Evolutionary conservation across 1,140 invertebrate species (phyloP).

Genomic region (Drosophila lacteicornis): DNA sequence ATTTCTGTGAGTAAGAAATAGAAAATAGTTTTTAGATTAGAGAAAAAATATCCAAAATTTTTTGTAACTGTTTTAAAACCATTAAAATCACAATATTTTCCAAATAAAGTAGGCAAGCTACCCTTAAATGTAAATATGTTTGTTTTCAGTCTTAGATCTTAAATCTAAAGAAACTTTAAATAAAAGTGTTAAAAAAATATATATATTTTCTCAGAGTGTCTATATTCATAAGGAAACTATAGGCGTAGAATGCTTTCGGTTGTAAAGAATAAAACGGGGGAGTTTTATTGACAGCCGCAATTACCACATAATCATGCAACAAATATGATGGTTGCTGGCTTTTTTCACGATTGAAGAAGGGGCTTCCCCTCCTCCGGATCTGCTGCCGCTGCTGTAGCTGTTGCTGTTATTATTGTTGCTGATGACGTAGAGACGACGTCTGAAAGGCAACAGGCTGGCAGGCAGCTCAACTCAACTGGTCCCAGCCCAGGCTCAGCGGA

Average conservation of each 20-base stretch:
- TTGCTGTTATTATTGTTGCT: constrained; percentile 47
- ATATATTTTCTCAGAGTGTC: constrained; percentile 4
- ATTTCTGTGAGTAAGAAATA: no score
- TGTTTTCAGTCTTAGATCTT: not conserved
- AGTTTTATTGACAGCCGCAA: constrained; percentile 85
- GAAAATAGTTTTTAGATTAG: no score
- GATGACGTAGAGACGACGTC: constrained; percentile 70
- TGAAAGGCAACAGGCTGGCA: constrained; percentile 61
- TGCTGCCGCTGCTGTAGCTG: constrained; percentile 7
- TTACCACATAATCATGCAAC: constrained; percentile 84
- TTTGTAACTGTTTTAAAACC: no score
- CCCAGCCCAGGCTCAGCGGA: constrained; percentile 21
- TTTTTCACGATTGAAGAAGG: constrained; percentile 33
- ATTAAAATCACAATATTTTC: no score
- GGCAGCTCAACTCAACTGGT: constrained; percentile 48
- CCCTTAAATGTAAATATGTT: no score
- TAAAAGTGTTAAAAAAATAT: not conserved
- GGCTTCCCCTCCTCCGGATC: constrained; percentile 13
- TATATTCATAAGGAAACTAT: constrained; percentile 52
- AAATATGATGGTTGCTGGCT: constrained; percentile 74
- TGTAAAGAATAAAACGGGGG: constrained; percentile 83
- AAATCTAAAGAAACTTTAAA: not conserved
- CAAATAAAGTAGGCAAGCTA: no score
- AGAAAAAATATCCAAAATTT: no score
- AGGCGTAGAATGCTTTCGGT: constrained; percentile 77